Evolutionary conservation across 2,888 invertebrate genomes (phyloP), one percentile per base, ranked within the genome.

Genomic region (Eudemis profundana): DNA sequence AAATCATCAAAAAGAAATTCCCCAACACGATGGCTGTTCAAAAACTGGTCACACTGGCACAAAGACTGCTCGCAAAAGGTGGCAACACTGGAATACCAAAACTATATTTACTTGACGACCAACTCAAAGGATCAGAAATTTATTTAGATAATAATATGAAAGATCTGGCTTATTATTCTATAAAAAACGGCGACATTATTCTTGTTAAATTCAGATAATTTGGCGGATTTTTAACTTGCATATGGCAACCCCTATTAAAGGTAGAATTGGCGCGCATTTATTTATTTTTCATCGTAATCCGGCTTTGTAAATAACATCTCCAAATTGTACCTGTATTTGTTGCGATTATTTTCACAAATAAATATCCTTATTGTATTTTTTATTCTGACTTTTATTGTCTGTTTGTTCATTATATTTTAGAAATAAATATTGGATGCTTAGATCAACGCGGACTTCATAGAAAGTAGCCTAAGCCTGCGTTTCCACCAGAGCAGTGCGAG

Each of bases 111-210:
- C 75, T 93, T 1, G 94, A 95, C 73, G 92, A 92, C 10, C 87
- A 93, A 71, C 90, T 93, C 84, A 83, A 93, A 4, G 94, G 94
- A 15, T 94, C 96, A 8, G 94, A 96, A 79, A 95, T 97, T 73
- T 90, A 92, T 63, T 85, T 98, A 71, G 96, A 97, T 71, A 97
- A 97, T 81, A 95, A 95, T 66, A 95, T 97, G 77, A 96, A 97
- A 83, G 95, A 96, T 77, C 88, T 98, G 44, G 94, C 95, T 53
- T 97, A 95, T 83, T 98, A 95, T 86, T 97, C 97, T 0, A 91
- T 98, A 42, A 96, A 96, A 87, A 95, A 96, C 76, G 96, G 96
- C 67, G 97, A 98, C 86, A 94, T 93, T 66, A 95, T 98, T 72
- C 87, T 95, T 68, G 96, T 96, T 7, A 94, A 94, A 75, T 95